Conservation (phyloP, 2,888 invertebrate genomes). For the Malacosoma neustria region DNA sequence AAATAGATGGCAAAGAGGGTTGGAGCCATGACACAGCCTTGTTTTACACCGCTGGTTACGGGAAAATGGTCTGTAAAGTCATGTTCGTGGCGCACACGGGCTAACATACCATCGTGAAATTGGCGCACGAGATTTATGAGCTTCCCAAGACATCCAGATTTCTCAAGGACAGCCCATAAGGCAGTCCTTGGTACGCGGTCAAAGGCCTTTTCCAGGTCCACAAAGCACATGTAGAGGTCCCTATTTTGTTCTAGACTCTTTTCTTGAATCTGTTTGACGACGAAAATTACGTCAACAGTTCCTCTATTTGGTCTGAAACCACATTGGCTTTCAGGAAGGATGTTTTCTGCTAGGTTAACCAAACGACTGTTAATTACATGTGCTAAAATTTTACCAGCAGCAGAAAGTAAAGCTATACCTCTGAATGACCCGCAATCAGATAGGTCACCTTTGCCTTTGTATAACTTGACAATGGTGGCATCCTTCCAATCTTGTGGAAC, state of each 20-base stretch:
- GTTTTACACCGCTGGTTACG: slow-evolving; percentile 8
- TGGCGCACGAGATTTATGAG: slow-evolving; percentile 8
- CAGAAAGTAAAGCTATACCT: too few relatives aligned
- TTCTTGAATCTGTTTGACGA: too few relatives aligned
- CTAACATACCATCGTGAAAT: slow-evolving; percentile 11
- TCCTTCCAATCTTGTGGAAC: too few relatives aligned
- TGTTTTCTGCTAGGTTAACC: too few relatives aligned
- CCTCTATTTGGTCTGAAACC: too few relatives aligned
- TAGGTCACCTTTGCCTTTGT: too few relatives aligned
- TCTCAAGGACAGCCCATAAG: slow-evolving; percentile 8
- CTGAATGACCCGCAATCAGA: too few relatives aligned
- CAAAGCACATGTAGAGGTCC: slow-evolving; percentile 8
- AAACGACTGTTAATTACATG: too few relatives aligned
- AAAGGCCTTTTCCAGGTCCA: slow-evolving; percentile 12
- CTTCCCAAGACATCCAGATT: slow-evolving; percentile 7
- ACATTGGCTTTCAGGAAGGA: slow-evolving; percentile 3
- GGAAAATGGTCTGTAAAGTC: too few relatives aligned
- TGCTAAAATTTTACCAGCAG: too few relatives aligned
- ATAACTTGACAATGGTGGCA: too few relatives aligned
- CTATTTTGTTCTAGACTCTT: slow-evolving; percentile 11
- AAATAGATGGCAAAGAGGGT: slow-evolving; percentile 10
- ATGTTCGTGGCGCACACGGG: slow-evolving; percentile 3
- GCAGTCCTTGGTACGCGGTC: slow-evolving; percentile 9
- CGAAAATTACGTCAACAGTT: too few relatives aligned
- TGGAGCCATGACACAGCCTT: slow-evolving; percentile 9